Evolutionary conservation across 2,113 vertebrate species (phyloP).

Genomic region (Suricata suricatta): DNA sequence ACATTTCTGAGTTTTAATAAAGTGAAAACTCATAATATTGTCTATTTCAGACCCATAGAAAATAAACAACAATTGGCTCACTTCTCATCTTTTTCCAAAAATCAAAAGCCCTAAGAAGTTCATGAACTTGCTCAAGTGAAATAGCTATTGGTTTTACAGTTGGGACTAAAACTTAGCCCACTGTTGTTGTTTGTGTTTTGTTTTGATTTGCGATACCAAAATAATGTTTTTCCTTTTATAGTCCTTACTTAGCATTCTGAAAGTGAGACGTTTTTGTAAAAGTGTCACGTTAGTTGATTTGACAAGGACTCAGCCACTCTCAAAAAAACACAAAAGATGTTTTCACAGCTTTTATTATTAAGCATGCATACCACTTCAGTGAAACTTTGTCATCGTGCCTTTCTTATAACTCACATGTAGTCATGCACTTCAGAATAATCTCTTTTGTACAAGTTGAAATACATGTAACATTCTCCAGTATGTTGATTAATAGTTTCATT

Average conservation of each 20-base stretch:
- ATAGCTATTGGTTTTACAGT: background rate
- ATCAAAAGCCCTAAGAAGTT: background rate
- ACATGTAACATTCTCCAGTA: background rate
- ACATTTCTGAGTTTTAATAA: background rate
- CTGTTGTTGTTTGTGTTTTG: background rate
- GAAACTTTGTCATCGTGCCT: background rate
- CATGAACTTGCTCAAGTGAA: background rate
- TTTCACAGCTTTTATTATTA: constrained; percentile 23
- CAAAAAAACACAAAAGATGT: background rate
- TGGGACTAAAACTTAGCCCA: background rate
- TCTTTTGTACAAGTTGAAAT: constrained; percentile 21
- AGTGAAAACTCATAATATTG: background rate
- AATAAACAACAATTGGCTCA: background rate
- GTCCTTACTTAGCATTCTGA: background rate
- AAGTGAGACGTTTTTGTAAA: background rate
- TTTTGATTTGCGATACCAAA: background rate
- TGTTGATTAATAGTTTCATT: constrained; percentile 38
- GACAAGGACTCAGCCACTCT: background rate
- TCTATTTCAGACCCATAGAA: background rate
- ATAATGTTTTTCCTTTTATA: background rate
- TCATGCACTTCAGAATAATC: background rate
- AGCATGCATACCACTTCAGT: background rate
- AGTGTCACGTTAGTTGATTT: background rate
- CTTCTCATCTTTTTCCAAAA: background rate
- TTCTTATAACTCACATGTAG: background rate